Percentiles rank a stretch among this genome's conserved stretches.
Evolutionary conservation across 2,888 invertebrate genomes (phyloP).

Genomic region (Thecophora atra): DNA sequence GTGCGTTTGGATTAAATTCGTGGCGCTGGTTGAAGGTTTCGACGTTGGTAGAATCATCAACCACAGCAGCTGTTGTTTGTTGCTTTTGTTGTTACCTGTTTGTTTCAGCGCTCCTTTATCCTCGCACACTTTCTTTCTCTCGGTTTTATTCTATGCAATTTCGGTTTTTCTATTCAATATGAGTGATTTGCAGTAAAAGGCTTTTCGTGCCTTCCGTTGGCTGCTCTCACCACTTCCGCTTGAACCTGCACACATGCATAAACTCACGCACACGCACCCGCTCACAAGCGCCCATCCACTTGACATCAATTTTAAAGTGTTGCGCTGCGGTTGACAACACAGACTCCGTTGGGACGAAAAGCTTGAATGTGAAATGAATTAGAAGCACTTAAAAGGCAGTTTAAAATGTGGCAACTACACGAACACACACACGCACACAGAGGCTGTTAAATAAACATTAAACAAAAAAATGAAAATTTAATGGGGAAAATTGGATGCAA

Average conservation of each 20-base stretch:
- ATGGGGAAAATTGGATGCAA: no score
- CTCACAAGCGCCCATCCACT: slow-evolving; percentile 11
- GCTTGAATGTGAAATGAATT: slow-evolving; percentile 28
- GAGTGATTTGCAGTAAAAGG: slow-evolving; percentile 22
- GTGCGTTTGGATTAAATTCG: no score
- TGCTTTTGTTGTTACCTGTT: neutral
- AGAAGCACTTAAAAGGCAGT: slow-evolving; percentile 25
- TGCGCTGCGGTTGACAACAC: slow-evolving; percentile 22
- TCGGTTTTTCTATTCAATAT: slow-evolving; percentile 24
- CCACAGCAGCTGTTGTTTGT: no score
- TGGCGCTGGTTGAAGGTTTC: no score
- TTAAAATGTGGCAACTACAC: neutral
- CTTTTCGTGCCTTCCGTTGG: slow-evolving; percentile 31
- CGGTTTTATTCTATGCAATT: neutral
- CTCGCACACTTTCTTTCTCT: neutral
- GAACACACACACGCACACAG: neutral
- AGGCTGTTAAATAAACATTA: neutral
- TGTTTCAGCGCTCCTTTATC: neutral
- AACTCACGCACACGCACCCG: neutral
- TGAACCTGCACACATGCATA: slow-evolving; percentile 6
- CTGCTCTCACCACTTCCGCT: slow-evolving; percentile 20
- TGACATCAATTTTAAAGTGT: slow-evolving; percentile 34
- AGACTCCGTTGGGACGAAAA: neutral
- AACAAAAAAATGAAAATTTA: no score
- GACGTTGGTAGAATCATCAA: no score